Evolutionary conservation across 2,113 vertebrate species (phyloP), one percentile per base, ranked within the genome.

Genomic region (Plotosus lineatus): DNA sequence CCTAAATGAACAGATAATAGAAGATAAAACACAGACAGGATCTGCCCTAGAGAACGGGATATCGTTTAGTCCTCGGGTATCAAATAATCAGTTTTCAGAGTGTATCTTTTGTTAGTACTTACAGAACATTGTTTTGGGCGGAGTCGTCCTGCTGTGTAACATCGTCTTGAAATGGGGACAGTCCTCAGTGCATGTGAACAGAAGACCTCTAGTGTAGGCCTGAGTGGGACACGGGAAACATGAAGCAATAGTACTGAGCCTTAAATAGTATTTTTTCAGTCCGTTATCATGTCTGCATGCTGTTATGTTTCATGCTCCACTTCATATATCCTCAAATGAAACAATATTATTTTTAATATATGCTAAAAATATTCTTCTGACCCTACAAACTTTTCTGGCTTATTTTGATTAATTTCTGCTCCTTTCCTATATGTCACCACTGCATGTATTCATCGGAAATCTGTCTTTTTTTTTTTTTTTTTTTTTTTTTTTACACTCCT

Each of bases 1-100:
- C n/a, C n/a, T n/a, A n/a, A n/a, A n/a, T n/a, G n/a, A n/a, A n/a
- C n/a, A n/a, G n/a, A n/a, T n/a, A n/a, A n/a, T n/a, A n/a, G n/a
- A n/a, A n/a, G n/a, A n/a, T n/a, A n/a, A n/a, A n/a, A n/a, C n/a
- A n/a, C n/a, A n/a, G n/a, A n/a, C n/a, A n/a, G n/a, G n/a, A n/a
- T n/a, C n/a, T n/a, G n/a, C n/a, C n/a, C n/a, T n/a, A n/a, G n/a
- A n/a, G n/a, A n/a, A n/a, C n/a, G n/a, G n/a, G n/a, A n/a, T n/a
- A n/a, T 26, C 1, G 31, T 60, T 66, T 69, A 28, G 46, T 23
- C 63, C 33, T 28, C 1, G 40, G 44, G 9, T 31, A 61, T 53
- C 77, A 79, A 44, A n/a, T 79, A 58, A 82, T 79, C 84, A 40
- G 76, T 38, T 71, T 50, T 42, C 48, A 17, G 14, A 75, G 26